A percentile compares a stretch with the other conserved stretches of the same genome.
Evolutionary conservation across 2,888 invertebrate genomes (phyloP).

Genomic region (Polymixis lichenea): DNA sequence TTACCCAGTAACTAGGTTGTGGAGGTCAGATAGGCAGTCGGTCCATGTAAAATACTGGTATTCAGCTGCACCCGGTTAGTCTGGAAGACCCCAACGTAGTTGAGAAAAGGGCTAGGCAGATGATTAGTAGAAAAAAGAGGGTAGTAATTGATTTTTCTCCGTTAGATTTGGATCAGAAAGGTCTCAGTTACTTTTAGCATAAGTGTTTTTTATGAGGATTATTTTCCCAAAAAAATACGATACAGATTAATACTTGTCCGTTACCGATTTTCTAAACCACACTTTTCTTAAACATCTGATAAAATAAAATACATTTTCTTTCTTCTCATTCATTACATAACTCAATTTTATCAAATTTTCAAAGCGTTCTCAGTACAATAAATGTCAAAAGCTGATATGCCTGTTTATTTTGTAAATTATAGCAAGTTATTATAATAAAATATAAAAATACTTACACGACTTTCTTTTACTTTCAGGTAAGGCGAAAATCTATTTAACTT

Average conservation of each 20-base stretch:
- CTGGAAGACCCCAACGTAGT: too few species aligned
- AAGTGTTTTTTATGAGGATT: neutral
- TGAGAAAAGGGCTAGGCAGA: too few species aligned
- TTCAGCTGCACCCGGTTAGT: too few species aligned
- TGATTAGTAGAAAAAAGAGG: too few species aligned
- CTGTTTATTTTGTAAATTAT: constrained; percentile 38
- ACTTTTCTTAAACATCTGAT: neutral
- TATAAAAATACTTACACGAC: constrained; percentile 15
- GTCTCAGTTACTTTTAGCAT: too few species aligned
- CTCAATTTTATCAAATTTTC: constrained; percentile 24
- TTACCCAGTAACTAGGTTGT: too few species aligned
- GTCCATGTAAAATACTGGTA: too few species aligned
- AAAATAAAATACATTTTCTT: neutral
- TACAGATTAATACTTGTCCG: neutral
- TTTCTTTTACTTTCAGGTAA: constrained; percentile 61
- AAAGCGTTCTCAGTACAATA: constrained; percentile 32
- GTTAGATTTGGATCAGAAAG: too few species aligned
- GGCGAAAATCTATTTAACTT: constrained; percentile 4
- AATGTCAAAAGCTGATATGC: constrained; percentile 42
- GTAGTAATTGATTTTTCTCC: too few species aligned
- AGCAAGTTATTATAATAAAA: neutral
- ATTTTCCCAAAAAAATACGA: neutral
- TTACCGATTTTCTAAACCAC: neutral
- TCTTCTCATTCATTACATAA: constrained; percentile 21
- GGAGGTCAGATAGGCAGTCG: too few species aligned